Conservation (phyloP, 1,140 invertebrate genomes). For the Yoshiicerus persimilis region DNA sequence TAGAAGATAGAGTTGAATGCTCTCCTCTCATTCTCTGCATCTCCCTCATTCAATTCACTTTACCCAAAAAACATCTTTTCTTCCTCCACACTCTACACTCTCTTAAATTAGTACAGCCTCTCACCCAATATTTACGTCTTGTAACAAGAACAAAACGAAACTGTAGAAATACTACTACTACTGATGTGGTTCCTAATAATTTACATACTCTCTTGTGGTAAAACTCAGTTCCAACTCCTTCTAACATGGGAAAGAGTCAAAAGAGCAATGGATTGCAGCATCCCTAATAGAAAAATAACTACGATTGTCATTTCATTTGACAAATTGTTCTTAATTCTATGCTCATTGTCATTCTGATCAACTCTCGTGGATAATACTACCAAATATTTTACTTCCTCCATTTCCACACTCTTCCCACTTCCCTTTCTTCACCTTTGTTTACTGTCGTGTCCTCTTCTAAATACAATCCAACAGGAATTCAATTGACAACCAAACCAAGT, state of each 20-base stretch:
- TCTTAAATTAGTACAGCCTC: neutral
- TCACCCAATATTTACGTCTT: neutral
- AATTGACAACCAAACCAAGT: neutral
- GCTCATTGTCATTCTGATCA: too few species aligned
- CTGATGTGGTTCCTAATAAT: too few species aligned
- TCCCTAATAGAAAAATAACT: neutral
- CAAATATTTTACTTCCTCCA: slow-evolving; percentile 8
- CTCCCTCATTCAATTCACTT: neutral
- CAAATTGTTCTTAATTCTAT: neutral
- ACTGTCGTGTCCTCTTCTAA: neutral
- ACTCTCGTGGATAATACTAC: neutral
- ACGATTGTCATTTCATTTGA: neutral
- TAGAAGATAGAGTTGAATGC: slow-evolving; percentile 23
- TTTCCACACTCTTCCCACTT: neutral
- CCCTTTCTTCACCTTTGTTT: neutral
- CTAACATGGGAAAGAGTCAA: slow-evolving; percentile 25
- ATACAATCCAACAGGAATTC: neutral
- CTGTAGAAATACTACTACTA: too few species aligned
- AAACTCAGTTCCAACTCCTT: too few species aligned
- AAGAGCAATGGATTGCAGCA: neutral
- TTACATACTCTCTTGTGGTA: too few species aligned
- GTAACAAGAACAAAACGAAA: neutral
- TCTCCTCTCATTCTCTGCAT: slow-evolving; percentile 23
- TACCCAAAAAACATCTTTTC: neutral
- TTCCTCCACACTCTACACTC: neutral